Evolutionary conservation across 2,797 vertebrate genomes (phyloP).

Genomic region (Darevskia mixta): DNA sequence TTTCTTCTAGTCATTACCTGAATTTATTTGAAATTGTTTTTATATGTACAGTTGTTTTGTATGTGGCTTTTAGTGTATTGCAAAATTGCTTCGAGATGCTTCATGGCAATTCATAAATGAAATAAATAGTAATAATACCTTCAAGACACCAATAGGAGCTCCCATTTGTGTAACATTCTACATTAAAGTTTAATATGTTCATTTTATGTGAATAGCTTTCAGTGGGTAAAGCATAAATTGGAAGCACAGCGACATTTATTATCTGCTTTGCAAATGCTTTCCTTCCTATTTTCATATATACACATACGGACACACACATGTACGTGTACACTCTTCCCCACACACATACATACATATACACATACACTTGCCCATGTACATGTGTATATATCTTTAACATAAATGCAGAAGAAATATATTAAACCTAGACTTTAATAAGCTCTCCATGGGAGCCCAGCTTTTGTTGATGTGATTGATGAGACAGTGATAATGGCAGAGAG

Average conservation of each 20-base stretch:
- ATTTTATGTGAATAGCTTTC: not conserved
- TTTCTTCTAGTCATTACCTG: no score
- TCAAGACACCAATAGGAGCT: not conserved
- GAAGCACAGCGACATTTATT: not conserved
- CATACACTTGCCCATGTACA: constrained; percentile 2
- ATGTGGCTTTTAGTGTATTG: no score
- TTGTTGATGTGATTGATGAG: constrained; percentile 28
- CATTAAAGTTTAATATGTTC: not conserved
- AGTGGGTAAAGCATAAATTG: constrained; percentile 5
- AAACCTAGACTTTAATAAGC: constrained; percentile 33
- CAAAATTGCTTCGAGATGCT: no score
- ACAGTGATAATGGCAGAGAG: constrained; percentile 15
- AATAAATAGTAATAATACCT: not conserved
- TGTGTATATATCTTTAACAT: not conserved
- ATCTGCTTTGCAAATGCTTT: not conserved
- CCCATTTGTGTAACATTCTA: not conserved
- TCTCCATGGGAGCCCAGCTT: not conserved
- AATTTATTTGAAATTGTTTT: no score
- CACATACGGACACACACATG: not conserved
- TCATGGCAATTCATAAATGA: not conserved
- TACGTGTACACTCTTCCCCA: no score
- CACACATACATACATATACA: not conserved
- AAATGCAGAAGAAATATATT: constrained; percentile 25
- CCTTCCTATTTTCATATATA: not conserved
- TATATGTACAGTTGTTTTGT: no score